Percentiles rank a stretch among this genome's conserved stretches.
Conservation (phyloP, 2,888 invertebrate genomes). For the Brachyopa scutellaris region DNA sequence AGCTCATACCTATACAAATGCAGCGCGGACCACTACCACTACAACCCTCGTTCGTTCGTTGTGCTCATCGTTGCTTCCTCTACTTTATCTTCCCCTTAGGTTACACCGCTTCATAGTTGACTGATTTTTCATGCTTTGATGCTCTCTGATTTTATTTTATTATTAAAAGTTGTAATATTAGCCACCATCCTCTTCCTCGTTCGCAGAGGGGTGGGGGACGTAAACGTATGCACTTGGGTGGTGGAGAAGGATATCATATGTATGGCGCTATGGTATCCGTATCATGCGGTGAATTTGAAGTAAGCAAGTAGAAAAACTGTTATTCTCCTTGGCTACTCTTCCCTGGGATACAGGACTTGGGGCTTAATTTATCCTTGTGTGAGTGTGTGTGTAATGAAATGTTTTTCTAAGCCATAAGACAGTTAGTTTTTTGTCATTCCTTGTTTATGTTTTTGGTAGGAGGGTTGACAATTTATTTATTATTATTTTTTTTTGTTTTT, state of each 20-base stretch:
- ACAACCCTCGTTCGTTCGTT: constrained; percentile 2
- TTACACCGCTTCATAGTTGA: constrained; percentile 79
- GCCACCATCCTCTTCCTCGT: constrained; percentile 8
- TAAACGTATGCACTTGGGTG: constrained; percentile 41
- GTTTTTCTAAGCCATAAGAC: constrained; percentile 62
- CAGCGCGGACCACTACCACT: constrained; percentile 9
- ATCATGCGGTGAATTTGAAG: constrained; percentile 67
- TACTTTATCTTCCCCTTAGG: constrained; percentile 28
- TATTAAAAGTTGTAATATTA: constrained; percentile 76
- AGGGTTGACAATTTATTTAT: constrained; percentile 57
- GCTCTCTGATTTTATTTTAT: constrained; percentile 80
- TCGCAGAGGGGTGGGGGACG: not conserved
- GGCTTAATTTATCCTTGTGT: constrained; percentile 45
- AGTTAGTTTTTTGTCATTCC: constrained; percentile 59
- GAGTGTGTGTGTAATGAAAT: constrained; percentile 52
- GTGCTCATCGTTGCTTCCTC: not conserved
- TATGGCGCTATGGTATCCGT: constrained; percentile 9
- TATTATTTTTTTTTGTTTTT: too few relatives aligned
- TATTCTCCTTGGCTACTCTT: constrained; percentile 45
- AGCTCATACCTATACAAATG: constrained; percentile 20
- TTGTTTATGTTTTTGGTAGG: constrained; percentile 56
- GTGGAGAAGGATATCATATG: constrained; percentile 27
- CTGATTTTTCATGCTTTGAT: constrained; percentile 81
- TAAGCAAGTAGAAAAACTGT: constrained; percentile 67
- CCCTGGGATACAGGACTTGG: constrained; percentile 25